Evolutionary conservation across 2,797 vertebrate genomes (phyloP).

Genomic region (Furcifer pardalis): DNA sequence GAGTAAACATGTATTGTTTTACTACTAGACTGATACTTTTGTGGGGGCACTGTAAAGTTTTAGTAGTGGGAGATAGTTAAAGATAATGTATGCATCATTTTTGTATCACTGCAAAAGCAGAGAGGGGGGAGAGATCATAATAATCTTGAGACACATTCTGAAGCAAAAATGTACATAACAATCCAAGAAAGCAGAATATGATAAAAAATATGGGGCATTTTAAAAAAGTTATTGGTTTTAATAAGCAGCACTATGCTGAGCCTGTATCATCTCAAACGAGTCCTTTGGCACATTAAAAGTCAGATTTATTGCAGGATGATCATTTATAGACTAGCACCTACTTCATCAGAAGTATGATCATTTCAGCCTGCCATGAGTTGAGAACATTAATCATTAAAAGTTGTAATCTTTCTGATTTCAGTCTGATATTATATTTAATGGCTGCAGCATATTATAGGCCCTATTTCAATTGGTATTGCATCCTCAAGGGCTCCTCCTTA

Average conservation of each 20-base stretch:
- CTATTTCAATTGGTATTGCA: neutral
- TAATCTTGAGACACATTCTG: neutral
- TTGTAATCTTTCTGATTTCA: neutral
- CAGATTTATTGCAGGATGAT: neutral
- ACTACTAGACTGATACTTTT: neutral
- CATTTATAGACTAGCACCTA: neutral
- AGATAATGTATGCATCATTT: neutral
- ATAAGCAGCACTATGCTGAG: neutral
- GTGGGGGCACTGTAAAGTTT: neutral
- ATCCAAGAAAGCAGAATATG: neutral
- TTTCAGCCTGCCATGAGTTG: neutral
- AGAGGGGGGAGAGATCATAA: neutral
- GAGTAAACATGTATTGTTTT: neutral
- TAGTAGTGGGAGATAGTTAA: neutral
- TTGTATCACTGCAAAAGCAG: slow-evolving; percentile 2
- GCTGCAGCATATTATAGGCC: neutral
- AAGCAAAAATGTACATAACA: neutral
- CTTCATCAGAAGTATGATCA: neutral
- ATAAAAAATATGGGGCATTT: neutral
- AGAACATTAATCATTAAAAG: slow-evolving; percentile 4
- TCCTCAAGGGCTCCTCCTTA: neutral
- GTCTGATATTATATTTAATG: neutral
- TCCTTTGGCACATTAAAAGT: neutral
- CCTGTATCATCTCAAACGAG: neutral
- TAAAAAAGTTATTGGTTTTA: neutral